Conservation (phyloP, 2,888 invertebrate species). For the Apamea crenata region DNA sequence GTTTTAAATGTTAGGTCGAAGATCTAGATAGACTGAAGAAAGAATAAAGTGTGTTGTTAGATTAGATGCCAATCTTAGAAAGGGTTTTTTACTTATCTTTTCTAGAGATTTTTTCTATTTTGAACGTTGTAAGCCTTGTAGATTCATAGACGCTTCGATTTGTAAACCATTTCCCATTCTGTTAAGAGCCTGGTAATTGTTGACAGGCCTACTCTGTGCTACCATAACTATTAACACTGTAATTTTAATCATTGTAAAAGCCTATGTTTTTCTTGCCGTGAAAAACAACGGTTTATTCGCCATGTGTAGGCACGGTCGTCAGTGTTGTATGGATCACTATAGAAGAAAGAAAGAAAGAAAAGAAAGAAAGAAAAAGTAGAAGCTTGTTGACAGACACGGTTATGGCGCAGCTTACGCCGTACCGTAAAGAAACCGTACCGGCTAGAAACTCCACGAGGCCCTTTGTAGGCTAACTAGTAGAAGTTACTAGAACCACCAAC, state of each 20-base stretch:
- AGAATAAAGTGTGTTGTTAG: neutral
- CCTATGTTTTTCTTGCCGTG: neutral
- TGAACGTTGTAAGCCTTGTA: neutral
- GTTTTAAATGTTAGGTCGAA: slow-evolving; percentile 13
- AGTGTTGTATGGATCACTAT: too few relatives aligned
- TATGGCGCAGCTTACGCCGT: too few relatives aligned
- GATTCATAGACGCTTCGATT: neutral
- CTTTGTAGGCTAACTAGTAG: too few relatives aligned
- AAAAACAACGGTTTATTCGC: too few relatives aligned
- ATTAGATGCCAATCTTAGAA: neutral
- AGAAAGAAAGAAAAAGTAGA: too few relatives aligned
- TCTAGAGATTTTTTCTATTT: neutral
- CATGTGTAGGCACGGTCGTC: too few relatives aligned
- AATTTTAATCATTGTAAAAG: neutral
- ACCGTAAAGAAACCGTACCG: too few relatives aligned
- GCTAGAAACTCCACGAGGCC: too few relatives aligned
- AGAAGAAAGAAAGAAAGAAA: too few relatives aligned
- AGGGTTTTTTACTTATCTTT: neutral
- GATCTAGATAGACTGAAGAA: neutral
- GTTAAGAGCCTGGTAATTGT: neutral
- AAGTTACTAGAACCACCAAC: too few relatives aligned
- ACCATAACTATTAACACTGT: neutral
- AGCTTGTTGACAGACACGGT: too few relatives aligned
- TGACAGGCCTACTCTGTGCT: neutral
- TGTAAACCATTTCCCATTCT: neutral